Evolutionary conservation across 2,113 vertebrate genomes (phyloP), one percentile per base, ranked within the genome.

Genomic region (Callopanchax toddi): DNA sequence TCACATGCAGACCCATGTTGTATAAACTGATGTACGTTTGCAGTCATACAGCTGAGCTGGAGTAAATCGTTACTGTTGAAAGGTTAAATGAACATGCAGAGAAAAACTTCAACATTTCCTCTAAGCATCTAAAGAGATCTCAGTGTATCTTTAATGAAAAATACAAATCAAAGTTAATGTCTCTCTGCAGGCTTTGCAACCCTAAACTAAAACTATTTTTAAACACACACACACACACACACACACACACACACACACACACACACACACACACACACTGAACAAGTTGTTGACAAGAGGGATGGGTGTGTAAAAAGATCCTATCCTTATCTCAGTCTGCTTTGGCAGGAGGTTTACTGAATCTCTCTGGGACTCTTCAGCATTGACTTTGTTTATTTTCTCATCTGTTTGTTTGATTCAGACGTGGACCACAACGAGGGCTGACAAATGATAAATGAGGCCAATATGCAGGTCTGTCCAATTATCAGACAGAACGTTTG

Each of bases 221-320:
- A 26, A 6, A 26, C 26, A 3, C 26, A 4, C 26, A 6, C 6
- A 6, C 26, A 3, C 26, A 26, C 26, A 26, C 26, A 26, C 26
- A 26, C 26, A 26, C 3, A 26, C 26, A 26, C 26, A 26, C 26
- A 26, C 26, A 6, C 26, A 26, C 26, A 6, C 26, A 6, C 26
- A 26, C 26, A 26, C 26, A 20, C 50, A 67, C 73, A 54, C 61
- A 6, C 54, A 55, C 58, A 65, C n/a, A n/a, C n/a, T n/a, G n/a
- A n/a, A n/a, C n/a, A n/a, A n/a, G n/a, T n/a, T n/a, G n/a, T n/a
- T n/a, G n/a, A n/a, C n/a, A n/a, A n/a, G n/a, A n/a, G n/a, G n/a
- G n/a, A n/a, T n/a, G n/a, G n/a, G n/a, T n/a, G n/a, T n/a, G n/a
- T n/a, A n/a, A n/a, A n/a, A n/a, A n/a, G n/a, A n/a, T n/a, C n/a